Percentiles rank a stretch among this genome's conserved stretches.
Conservation (phyloP, 2,888 invertebrate species). For the Pemphredon lugubris region DNA sequence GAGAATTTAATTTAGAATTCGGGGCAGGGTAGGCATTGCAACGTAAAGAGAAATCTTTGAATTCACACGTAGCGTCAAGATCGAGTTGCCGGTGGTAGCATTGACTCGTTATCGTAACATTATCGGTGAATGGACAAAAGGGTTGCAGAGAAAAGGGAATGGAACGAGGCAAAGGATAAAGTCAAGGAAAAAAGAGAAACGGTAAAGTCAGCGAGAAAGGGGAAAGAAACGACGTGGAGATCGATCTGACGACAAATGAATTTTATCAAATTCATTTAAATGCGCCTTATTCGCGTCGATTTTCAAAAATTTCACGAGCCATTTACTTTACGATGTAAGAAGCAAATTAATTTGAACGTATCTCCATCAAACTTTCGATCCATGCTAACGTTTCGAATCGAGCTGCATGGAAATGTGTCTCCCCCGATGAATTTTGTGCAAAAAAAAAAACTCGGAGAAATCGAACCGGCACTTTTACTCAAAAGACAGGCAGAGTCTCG, state of each 20-base stretch:
- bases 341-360: too few relatives aligned
- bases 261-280: conserved; percentile 4
- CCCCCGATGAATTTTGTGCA: too few relatives aligned
- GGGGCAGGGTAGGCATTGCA: background rate
- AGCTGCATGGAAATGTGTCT: too few relatives aligned
- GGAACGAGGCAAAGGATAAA: conserved; percentile 20
- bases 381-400: too few relatives aligned
- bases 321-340: background rate
- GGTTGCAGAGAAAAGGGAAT: conserved; percentile 32
- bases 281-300: background rate
- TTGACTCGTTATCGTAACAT: conserved; percentile 62
- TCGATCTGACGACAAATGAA: conserved; percentile 25
- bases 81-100: conserved; percentile 26
- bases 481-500: too few relatives aligned
- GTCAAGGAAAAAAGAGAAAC: background rate
- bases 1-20: background rate
- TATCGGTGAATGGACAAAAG: conserved; percentile 55
- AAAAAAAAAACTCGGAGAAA: too few relatives aligned
- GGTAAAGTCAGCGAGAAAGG: background rate
- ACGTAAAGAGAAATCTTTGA: conserved; percentile 23
- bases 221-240: conserved; percentile 11
- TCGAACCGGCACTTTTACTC: too few relatives aligned
- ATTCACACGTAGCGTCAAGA: conserved; percentile 44
- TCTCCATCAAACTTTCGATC: too few relatives aligned
- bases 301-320: conserved; percentile 3